Percentiles rank a stretch among this genome's conserved stretches.
phyloP scores from a whole-genome alignment of 2,888 invertebrate species.

The Drosophila robusta region DNA sequence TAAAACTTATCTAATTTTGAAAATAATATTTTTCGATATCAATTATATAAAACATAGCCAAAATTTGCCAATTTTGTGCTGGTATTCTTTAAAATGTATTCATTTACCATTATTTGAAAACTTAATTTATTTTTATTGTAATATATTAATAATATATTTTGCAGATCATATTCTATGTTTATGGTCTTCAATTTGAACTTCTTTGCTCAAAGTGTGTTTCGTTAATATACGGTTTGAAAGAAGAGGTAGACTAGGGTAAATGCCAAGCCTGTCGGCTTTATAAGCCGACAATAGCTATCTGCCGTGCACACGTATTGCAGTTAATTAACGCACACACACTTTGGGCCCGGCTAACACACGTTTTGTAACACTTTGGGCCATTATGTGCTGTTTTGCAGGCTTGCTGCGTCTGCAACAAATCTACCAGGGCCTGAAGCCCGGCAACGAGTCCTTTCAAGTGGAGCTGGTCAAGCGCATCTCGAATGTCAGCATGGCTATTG shows the following conservation, averaged over 20 bases:
- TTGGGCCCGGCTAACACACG: not conserved
- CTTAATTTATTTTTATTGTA: too few relatives aligned
- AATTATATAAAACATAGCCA: too few relatives aligned
- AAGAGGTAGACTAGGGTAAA: too few relatives aligned
- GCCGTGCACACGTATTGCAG: not conserved
- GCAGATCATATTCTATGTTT: too few relatives aligned
- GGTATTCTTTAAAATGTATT: too few relatives aligned
- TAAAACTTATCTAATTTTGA: too few relatives aligned
- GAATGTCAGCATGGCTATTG: constrained; percentile 94
- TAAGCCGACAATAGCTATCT: not conserved
- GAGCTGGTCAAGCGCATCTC: constrained; percentile 94
- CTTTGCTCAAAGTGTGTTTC: not conserved
- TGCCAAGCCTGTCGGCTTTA: not conserved
- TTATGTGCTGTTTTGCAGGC: constrained; percentile 87
- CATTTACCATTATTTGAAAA: too few relatives aligned
- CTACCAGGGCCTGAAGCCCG: constrained; percentile 94
- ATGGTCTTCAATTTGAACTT: not conserved
- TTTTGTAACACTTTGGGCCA: not conserved
- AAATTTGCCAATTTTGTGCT: too few relatives aligned
- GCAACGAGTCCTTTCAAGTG: constrained; percentile 93
- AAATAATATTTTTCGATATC: too few relatives aligned
- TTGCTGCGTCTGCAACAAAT: constrained; percentile 95
- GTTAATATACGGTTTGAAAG: too few relatives aligned
- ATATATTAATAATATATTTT: too few relatives aligned
- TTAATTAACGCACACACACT: constrained; percentile 9